Base-by-base conservation (phyloP, 2,888 invertebrate genomes). In the Ichneumoninae sp. region DNA sequence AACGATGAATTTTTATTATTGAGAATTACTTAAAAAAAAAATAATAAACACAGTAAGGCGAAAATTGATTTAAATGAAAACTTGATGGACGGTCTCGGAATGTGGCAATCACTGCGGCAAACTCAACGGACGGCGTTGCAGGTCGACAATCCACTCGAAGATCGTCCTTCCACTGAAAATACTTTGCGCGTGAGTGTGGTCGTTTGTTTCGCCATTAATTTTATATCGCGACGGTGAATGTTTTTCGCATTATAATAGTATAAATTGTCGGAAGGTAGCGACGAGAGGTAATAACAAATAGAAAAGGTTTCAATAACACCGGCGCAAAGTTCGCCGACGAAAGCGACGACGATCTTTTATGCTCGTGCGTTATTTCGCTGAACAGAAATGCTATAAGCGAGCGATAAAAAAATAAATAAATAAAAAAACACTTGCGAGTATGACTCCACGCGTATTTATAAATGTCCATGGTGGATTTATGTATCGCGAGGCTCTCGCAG, bases 381-480 rank as follows among this genome's bases (percentile, higher is more conserved):
- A 26, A 57, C 13, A 57, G 36, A 44, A 73, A n/a, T 57, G 22
- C 19, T 73, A 40, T 36, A 44, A 57, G 54, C 52, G 68, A 74
- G 74, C 57, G 5, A 13, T 3, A 57, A 30, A 74, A 74, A 73
- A 69, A 44, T 19, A 74, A 52, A 71, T 68, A 47, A 74, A 69
- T 47, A 50, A 40, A 70, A 75, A 70, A 52, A 52, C 33, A 44
- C 54, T 47, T 10, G 60, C 52, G 36, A 36, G 63, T 75, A 70
- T 44, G 50, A 60, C 40, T 30, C 68, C 47, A 54, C 57, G 79
- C 54, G 73, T 73, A 78, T 79, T 75, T 70, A 75, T 79, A 57
- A 73, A 70, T 57, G 74, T 75, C 52, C 54, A 50, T 75, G 70
- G 75, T 79, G 66, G 33, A 70, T 66, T 70, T 70, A 83, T 83